Base-by-base conservation (phyloP, 2,797 vertebrate genomes). In the Carcharodon carcharias region DNA sequence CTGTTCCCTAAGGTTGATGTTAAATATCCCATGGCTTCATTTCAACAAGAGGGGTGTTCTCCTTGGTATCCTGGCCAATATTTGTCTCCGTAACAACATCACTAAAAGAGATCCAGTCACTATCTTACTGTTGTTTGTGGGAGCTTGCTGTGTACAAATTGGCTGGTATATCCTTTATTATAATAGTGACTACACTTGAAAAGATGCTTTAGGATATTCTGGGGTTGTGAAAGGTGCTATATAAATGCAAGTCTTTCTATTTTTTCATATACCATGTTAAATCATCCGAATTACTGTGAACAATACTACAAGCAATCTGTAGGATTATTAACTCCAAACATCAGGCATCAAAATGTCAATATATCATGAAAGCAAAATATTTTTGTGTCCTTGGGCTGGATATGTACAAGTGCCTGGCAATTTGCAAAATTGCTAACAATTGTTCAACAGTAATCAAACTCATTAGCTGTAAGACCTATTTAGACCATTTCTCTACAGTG, bases 391-490 rank as follows among this genome's bases (percentile, higher is more conserved):
- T 6, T 16, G 82, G 7, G 45, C 40, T 21, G 45, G 40, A 85
- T 2, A 9, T 23, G 40, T 45, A 85, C 16, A 23, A 85, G 5
- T 45, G 45, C 21, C 21, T 23, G 35, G 82, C 82, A 85, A 85
- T 50, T 91, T 91, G 54, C 87, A 89, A 58, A 58, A 89, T 89
- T 89, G 58, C 89, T 2, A 92, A 35, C 88, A 88, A 88, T 88
- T 89, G 58, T 28, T 61, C 35, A 63, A n/a, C 89, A 63, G 56
- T 63, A 92, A 92, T 40, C 40, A 63, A n/a, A 63, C 31, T 61
- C 58, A 63, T 63, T 63, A 63, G 58, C 35, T 63, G 4, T 14
- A 91, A 63, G 35, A 63, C 31, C 35, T 92, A 18, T 92, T 92
- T 63, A 40, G 31, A n/a, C 35, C 35, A 35, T n/a, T 91, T 61